Conservation (phyloP, 2,888 invertebrate genomes). For the Iphiclides podalirius region DNA sequence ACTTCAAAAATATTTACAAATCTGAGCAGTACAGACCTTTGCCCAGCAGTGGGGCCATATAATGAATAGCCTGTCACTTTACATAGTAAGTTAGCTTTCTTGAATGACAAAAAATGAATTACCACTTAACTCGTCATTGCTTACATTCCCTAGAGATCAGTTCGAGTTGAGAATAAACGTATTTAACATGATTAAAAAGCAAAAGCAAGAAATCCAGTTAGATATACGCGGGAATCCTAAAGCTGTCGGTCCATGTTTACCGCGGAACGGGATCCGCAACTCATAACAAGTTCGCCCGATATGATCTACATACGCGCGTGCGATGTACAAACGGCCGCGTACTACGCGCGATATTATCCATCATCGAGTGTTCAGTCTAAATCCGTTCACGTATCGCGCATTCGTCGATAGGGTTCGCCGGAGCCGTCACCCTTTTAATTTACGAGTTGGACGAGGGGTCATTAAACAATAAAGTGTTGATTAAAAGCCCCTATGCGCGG, state of each 20-base stretch:
- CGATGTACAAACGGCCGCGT: slow-evolving; percentile 22
- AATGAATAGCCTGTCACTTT: no score
- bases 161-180: slow-evolving; percentile 14
- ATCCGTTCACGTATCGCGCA: slow-evolving; percentile 70
- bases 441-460: slow-evolving; percentile 75
- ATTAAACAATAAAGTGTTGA: slow-evolving; percentile 81
- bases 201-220: slow-evolving; percentile 10
- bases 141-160: not conserved
- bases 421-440: slow-evolving; percentile 80
- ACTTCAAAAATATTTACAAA: no score
- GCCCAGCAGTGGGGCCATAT: no score
- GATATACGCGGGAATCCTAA: slow-evolving; percentile 3
- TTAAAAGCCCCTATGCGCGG: slow-evolving; percentile 79
- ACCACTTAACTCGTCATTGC: not conserved
- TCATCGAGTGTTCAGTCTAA: slow-evolving; percentile 66
- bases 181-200: slow-evolving; percentile 15
- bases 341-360: slow-evolving; percentile 47
- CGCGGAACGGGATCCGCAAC: slow-evolving; percentile 15
- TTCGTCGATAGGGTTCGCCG: slow-evolving; percentile 76
- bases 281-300: slow-evolving; percentile 18
- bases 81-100: no score
- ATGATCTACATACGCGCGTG: slow-evolving; percentile 13
- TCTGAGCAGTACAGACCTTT: no score
- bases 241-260: slow-evolving; percentile 14
- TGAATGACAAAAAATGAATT: slow-evolving; percentile 2